Conservation (phyloP, 2,888 invertebrate genomes). For the Hydrotaea diabolus region DNA sequence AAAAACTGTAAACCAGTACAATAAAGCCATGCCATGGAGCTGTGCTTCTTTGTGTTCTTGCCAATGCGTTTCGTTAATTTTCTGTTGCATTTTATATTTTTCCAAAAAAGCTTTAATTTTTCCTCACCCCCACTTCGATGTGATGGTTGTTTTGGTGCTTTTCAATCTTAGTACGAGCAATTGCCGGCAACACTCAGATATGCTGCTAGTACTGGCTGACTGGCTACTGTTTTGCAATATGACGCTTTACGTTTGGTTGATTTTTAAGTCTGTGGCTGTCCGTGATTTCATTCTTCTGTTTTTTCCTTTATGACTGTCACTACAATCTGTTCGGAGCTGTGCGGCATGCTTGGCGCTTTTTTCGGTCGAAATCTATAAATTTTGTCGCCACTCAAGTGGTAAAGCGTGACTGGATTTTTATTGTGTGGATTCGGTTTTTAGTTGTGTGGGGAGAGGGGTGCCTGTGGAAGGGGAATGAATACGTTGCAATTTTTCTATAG, state of each 20-base stretch:
- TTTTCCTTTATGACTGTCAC: neutral
- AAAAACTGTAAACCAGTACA: neutral
- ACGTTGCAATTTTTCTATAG: neutral
- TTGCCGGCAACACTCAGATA: too few relatives aligned
- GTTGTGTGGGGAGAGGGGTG: too few relatives aligned
- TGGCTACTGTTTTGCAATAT: neutral
- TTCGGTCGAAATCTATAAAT: conserved; percentile 13
- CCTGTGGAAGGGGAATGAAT: too few relatives aligned
- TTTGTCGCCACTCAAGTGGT: conserved; percentile 23
- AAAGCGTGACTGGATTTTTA: conserved; percentile 34
- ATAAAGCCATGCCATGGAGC: neutral
- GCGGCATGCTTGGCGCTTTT: neutral
- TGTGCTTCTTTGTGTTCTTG: conserved; percentile 4
- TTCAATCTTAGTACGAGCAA: too few relatives aligned
- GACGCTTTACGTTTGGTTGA: neutral
- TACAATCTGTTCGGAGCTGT: neutral
- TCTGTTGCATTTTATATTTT: neutral
- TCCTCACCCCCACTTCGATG: neutral
- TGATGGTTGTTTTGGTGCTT: too few relatives aligned
- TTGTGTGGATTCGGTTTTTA: neutral
- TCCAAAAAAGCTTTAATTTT: neutral
- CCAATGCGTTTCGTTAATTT: neutral
- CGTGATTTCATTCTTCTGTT: neutral
- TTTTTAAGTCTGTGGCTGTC: neutral
- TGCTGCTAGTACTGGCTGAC: too few relatives aligned